Evolutionary conservation across 2,797 vertebrate species (phyloP), one percentile per base, ranked within the genome.

Genomic region (Paguma larvata): DNA sequence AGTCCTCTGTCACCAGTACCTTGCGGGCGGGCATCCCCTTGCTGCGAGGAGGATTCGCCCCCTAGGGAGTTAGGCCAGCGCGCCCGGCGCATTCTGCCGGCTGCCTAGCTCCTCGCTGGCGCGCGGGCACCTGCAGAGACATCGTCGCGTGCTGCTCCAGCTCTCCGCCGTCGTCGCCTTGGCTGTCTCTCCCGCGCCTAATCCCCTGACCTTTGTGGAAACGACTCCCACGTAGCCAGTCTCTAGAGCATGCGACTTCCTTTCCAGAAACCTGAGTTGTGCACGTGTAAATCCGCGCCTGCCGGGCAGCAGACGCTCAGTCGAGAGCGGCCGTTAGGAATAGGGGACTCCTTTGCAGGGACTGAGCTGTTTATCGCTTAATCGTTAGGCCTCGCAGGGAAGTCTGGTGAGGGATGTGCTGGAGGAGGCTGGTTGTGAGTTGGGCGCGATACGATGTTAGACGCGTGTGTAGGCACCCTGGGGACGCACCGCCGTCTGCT

Each of bases 381-480:
- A 3, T 6, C 30, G 4, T 46, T 27, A 11, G 72, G 30, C n/a
- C 12, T 34, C 12, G 11, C n/a, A 4, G 63, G 4, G 0, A 15
- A 15, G 65, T 44, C 46, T 32, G 8, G 34, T 46, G 8, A 10
- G 0, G 0, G 80, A 2, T 18, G 53, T 80, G 53, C 32, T 14
- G 18, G 83, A 30, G 53, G 8, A 4, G 3, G 30, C 51, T 1
- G 23, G 13, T 15, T 25, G 21, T 63, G 3, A 18, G 16, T 34
- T 32, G 44, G n/a, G 10, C 1, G 51, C 19, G 2, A 9, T 6
- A 5, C 0, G 2, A 11, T 12, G 6, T 3, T 27, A 27, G 21
- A 21, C 63, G 27, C 72, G 10, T 10, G 2, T 0, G 38, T 59
- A 23, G 62, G 73, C 9, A 13, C 2, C 56, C 11, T 51, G 63